phyloP scores from a whole-genome alignment of 2,797 vertebrate species.

The Carcharodon carcharias region DNA sequence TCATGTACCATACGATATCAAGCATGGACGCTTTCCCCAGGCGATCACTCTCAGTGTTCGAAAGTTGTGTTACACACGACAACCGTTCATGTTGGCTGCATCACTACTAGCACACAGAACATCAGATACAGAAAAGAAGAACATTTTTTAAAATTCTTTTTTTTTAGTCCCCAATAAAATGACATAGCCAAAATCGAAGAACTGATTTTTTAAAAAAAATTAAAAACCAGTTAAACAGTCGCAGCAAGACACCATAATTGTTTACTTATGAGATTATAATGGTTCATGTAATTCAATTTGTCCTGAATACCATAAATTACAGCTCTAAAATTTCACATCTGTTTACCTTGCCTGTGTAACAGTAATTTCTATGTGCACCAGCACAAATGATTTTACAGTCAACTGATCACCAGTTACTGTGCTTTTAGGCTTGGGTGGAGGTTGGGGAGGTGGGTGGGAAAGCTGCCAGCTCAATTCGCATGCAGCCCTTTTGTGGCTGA shows the following conservation, averaged over 20 bases:
- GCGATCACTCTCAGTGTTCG: slow-evolving; percentile 95
- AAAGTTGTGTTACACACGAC: slow-evolving; percentile 99
- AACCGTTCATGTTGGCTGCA: slow-evolving; percentile 98
- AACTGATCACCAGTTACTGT: slow-evolving; percentile 9
- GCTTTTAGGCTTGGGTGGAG: not conserved
- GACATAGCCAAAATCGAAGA: slow-evolving; percentile 72
- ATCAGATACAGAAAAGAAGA: slow-evolving; percentile 99
- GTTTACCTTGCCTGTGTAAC: not conserved
- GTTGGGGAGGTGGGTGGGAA: not conserved
- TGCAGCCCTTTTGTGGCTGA: not conserved
- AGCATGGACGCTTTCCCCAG: slow-evolving; percentile 92
- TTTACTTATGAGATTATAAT: slow-evolving; percentile 32
- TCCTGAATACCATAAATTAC: slow-evolving; percentile 5
- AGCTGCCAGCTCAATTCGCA: not conserved
- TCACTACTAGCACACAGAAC: slow-evolving; percentile 99
- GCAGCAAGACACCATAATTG: slow-evolving; percentile 18
- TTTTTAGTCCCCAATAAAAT: slow-evolving; percentile 73
- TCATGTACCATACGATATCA: slow-evolving; percentile 99
- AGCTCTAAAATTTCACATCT: not conserved
- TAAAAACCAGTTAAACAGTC: slow-evolving; percentile 32
- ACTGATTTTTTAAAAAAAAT: slow-evolving; percentile 20
- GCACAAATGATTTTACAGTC: slow-evolving; percentile 16
- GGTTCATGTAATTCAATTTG: slow-evolving; percentile 4
- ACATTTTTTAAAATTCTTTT: slow-evolving; percentile 86
- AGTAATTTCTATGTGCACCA: not conserved